Conservation (phyloP, 92 coral and sea anemone species). For the Porites evermanni region DNA sequence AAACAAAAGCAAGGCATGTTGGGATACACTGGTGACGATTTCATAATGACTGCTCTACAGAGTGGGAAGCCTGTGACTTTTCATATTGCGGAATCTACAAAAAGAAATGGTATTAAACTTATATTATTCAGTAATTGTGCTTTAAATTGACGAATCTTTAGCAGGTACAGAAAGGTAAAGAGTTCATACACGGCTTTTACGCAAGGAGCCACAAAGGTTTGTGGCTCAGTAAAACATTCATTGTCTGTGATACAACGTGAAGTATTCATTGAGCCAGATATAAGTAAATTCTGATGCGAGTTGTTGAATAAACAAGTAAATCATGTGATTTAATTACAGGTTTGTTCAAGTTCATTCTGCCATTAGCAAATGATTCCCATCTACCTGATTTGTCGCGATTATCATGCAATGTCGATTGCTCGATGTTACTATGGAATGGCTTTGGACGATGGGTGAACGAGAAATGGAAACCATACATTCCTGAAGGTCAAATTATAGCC, state of each 20-base stretch:
- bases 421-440: constrained; percentile 70
- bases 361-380: not conserved
- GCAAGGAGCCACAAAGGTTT: too few species aligned
- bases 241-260: too few species aligned
- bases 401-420: constrained; percentile 42
- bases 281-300: too few species aligned
- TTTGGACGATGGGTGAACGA: constrained; percentile 75
- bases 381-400: not conserved
- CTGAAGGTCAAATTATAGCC: constrained; percentile 17
- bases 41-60: constrained; percentile 45
- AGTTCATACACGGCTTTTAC: too few species aligned
- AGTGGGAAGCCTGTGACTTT: constrained; percentile 7
- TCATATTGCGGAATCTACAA: not conserved
- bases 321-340: not conserved
- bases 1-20: constrained; percentile 55
- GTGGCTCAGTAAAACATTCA: too few species aligned
- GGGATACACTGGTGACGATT: constrained; percentile 64
- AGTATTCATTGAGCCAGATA: too few species aligned
- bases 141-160: too few species aligned
- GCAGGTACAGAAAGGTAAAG: too few species aligned
- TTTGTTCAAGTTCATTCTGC: constrained; percentile 3
- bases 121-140: too few species aligned
- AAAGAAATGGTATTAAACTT: not conserved
- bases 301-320: not conserved
- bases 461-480: constrained; percentile 63